Percentiles rank a stretch among this genome's conserved stretches.
These are phyloP conservation scores for Palythoa caribaeorum DNA, from an alignment of 92 coral and sea anemone species.

Conservation along the genomic window DNA sequence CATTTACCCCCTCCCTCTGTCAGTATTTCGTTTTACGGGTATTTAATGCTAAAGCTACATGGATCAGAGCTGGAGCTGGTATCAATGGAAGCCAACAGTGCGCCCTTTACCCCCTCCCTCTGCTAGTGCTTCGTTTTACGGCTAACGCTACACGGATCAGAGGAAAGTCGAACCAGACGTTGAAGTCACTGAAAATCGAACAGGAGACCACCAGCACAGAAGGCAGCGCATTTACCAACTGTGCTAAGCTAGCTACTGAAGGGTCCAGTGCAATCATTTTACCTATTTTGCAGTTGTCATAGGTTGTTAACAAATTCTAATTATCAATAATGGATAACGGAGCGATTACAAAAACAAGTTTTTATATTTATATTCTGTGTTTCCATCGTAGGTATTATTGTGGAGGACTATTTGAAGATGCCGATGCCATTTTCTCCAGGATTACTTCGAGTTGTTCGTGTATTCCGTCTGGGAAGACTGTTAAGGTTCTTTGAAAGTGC, in stretches of 20 bases:
- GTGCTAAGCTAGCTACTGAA: no score
- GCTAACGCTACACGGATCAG: not conserved
- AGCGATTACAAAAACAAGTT: not conserved
- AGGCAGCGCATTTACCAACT: no score
- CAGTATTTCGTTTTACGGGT: no score
- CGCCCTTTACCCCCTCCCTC: no score
- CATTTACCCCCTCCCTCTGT: no score
- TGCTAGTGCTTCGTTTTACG: not conserved
- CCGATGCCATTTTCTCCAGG: conserved; percentile 97
- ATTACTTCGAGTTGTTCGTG: conserved; percentile 95
- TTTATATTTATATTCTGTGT: not conserved
- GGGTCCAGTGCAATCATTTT: no score
- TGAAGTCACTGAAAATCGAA: no score
- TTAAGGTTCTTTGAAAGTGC: conserved; percentile 98
- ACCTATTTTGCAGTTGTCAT: not conserved
- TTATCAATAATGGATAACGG: no score
- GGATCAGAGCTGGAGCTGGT: no score
- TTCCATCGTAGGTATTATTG: conserved; percentile 71
- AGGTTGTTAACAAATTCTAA: not conserved
- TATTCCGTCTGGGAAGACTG: conserved; percentile 92
- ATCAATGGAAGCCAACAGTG: no score
- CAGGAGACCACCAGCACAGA: no score
- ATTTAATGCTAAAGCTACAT: no score
- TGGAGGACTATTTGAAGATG: conserved; percentile 81
- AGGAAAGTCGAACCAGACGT: not conserved